Base-by-base conservation (phyloP, 1,140 invertebrate genomes). In the Drosophila pruinosa region DNA sequence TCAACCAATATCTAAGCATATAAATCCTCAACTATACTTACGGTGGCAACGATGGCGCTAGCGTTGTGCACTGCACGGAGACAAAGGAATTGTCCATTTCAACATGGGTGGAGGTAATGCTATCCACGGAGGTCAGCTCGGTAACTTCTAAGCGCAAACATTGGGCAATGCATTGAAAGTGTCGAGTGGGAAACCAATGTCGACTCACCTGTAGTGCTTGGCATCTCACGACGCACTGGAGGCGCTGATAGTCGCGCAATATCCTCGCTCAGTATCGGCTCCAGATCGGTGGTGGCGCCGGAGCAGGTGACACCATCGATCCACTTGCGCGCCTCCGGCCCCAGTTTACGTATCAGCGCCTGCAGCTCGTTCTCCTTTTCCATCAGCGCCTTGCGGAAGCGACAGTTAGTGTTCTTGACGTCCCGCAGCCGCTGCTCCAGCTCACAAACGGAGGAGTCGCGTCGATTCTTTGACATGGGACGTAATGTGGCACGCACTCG, bases 361-460 rank as follows among this genome's bases (percentile, higher is more conserved):
- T 97, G 95, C 67, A 97, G 91, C 79, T 97, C 96, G 17, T 94
- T 94, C 81, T 97, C 96, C 78, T 95, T 95, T 53, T 97, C 96
- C 86, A 96, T 92, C 31, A 97, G 91, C 36, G 95, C 94, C 76
- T 96, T 95, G 1, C 95, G 92, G 90, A 95, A 96, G 54, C 95
- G 94, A 70, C 95, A 95, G 93, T 97, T 97, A 43, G 94, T 93
- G 54, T 94, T 93, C 68, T 96, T 94, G 6, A 96, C 95, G 82
- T 97, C 96, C 80, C 95, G 95, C 47, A 97, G 78, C 24, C 95
- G 93, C 58, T 96, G 94, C 89, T 97, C 96, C 58, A 97, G 92
- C 89, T 97, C 96, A 77, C 93, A 93, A 14, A 93, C 93, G 15
- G 94, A 94, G 2, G 96, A 96, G 70, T 96, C 94, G 50, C 94